These are phyloP conservation scores for Proisotoma minuta DNA, from an alignment of 2,888 invertebrate species.

Conservation along the genomic window DNA sequence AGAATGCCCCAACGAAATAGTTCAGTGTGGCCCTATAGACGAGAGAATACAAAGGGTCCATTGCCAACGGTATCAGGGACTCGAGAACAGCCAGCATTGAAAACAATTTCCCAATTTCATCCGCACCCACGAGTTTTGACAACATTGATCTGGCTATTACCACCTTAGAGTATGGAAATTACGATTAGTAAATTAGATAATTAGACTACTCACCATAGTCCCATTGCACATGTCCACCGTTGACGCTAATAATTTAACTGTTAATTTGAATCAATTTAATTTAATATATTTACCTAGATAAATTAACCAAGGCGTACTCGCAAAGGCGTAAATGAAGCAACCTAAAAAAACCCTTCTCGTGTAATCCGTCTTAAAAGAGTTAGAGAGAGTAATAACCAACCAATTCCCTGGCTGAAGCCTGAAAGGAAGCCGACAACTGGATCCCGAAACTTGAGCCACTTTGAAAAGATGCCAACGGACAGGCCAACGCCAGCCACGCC, in stretches of 20 bases:
- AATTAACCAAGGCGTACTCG: conserved; percentile 71
- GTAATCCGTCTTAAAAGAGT: no score
- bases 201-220: background rate
- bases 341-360: no score
- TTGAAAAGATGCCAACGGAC: conserved; percentile 78
- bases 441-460: conserved; percentile 73
- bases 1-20: conserved; percentile 34
- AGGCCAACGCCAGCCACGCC: conserved; percentile 30
- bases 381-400: no score
- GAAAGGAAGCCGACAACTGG: conserved; percentile 81
- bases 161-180: no score
- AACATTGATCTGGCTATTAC: conserved; percentile 36
- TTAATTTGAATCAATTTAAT: background rate
- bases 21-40: conserved; percentile 34
- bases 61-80: conserved; percentile 28
- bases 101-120: conserved; percentile 37
- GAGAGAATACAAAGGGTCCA: conserved; percentile 35
- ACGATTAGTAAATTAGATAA: background rate
- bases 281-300: conserved; percentile 62
- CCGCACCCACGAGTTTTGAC: conserved; percentile 29
- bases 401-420: conserved; percentile 75
- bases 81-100: conserved; percentile 35
- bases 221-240: background rate
- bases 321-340: conserved; percentile 79
- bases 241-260: no score